Base-by-base conservation (phyloP, 2,888 invertebrate genomes). In the Pantelozetes paolii region DNA sequence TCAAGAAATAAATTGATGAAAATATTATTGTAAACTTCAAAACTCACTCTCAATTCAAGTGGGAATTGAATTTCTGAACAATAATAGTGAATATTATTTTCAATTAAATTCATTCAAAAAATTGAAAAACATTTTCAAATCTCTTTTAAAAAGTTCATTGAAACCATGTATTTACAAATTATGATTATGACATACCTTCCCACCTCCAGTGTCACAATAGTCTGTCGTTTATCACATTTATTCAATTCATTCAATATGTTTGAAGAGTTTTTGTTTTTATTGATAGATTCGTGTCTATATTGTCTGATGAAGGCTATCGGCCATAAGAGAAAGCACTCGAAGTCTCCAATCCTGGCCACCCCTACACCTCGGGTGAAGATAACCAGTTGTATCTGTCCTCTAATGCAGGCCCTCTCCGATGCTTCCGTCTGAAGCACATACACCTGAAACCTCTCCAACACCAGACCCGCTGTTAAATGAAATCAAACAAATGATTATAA, bases 341-440 rank as follows among this genome's bases (percentile, higher is more conserved):
- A 73, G 71, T 77, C 75, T 11, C 76, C 76, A 1, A 76, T 71
- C 23, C 75, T 74, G 18, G 76, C 76, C 13, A 77, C 70, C 0
- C 77, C 77, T 8, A 77, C 73, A 9, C 76, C 76, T 26, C 76
- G 77, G 13, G 75, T 76, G 62, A 76, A 77, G 30, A 77, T 74
- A 48, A 75, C 77, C 69, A 77, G 40, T 18, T 77, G 76, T 30
- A 76, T n/a, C 26, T 77, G 76, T 0, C 76, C 77, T 3, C 64
- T 71, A 72, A 77, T 73, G 1, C 76, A 76, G 13, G 75, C 36
- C 2, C 76, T 59, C 50, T 77, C 76, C 1, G 76, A 76, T 13
- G 72, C 75, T 15, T 77, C 76, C 0, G 77, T 77, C 8, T 74
- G 71, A 8, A 76, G 74, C 18, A 77, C 75, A 8, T 71, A 74